Evolutionary conservation across 2,113 vertebrate species (phyloP).

Genomic region (Dissostichus mawsoni): DNA sequence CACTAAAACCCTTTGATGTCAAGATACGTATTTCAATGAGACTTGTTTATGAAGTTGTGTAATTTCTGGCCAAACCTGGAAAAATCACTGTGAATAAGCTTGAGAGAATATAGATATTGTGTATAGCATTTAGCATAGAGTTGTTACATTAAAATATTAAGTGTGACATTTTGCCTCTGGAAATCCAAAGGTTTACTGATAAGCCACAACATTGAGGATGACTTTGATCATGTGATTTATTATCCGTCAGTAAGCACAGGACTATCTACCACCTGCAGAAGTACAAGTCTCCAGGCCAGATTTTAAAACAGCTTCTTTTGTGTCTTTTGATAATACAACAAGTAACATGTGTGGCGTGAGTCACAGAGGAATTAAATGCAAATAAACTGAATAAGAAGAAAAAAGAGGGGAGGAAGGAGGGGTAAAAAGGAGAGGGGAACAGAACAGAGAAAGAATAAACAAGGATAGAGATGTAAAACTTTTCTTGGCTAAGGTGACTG

Average conservation of each 20-base stretch:
- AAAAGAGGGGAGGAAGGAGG: background rate
- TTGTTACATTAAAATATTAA: too few relatives aligned
- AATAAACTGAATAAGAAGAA: conserved; percentile 25
- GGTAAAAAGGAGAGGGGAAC: conserved; percentile 1
- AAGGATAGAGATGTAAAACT: conserved; percentile 64
- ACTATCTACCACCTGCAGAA: background rate
- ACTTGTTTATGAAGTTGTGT: background rate
- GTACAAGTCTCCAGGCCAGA: background rate
- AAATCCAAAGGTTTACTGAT: too few relatives aligned
- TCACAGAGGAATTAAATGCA: conserved; percentile 27
- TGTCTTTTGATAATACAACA: conserved; percentile 39
- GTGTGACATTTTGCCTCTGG: too few relatives aligned
- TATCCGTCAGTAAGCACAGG: too few relatives aligned
- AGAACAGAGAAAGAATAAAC: conserved; percentile 48
- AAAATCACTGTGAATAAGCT: background rate
- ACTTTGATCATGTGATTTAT: too few relatives aligned
- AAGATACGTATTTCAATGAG: background rate
- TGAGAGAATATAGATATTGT: too few relatives aligned
- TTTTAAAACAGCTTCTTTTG: conserved; percentile 38
- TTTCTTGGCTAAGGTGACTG: conserved; percentile 64
- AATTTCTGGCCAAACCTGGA: background rate
- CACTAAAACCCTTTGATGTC: background rate
- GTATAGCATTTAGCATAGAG: too few relatives aligned
- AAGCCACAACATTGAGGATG: too few relatives aligned
- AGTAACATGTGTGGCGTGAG: conserved; percentile 31